Percentiles rank a stretch among this genome's conserved stretches.
These are phyloP conservation scores for Cenopis cana DNA, from an alignment of 2,888 invertebrate species.

Conservation along the genomic window DNA sequence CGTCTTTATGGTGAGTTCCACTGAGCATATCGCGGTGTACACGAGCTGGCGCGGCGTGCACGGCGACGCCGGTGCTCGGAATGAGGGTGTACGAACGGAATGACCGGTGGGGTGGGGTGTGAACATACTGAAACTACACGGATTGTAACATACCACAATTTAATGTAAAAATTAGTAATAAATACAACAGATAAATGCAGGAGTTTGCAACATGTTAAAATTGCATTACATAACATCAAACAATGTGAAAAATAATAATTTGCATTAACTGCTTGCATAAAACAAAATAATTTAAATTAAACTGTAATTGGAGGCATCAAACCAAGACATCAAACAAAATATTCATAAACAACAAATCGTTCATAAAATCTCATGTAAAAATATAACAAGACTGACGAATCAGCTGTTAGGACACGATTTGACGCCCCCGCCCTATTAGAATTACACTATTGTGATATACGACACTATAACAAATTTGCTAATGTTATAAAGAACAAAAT, in stretches of 20 bases:
- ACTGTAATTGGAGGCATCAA: constrained; percentile 84
- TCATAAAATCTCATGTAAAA: constrained; percentile 82
- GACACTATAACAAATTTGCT: constrained; percentile 85
- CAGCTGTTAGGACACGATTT: constrained; percentile 80
- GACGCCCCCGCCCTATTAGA: constrained; percentile 83
- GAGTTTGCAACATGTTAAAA: constrained; percentile 86
- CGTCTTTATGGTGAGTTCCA: constrained; percentile 6
- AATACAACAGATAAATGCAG: constrained; percentile 88
- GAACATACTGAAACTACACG: constrained; percentile 83
- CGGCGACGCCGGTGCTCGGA: constrained; percentile 3
- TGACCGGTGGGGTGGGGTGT: constrained; percentile 70
- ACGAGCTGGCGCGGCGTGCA: background rate
- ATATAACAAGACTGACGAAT: constrained; percentile 74
- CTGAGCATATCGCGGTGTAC: constrained; percentile 16
- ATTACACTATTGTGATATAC: constrained; percentile 84
- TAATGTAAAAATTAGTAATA: constrained; percentile 90
- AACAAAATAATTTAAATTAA: constrained; percentile 84
- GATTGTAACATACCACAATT: constrained; percentile 89
- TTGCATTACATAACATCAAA: constrained; percentile 86
- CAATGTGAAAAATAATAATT: constrained; percentile 83
- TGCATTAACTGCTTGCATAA: constrained; percentile 85
- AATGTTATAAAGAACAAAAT: constrained; percentile 82
- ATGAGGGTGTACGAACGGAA: constrained; percentile 49
- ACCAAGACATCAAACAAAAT: constrained; percentile 82
- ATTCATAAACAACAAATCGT: constrained; percentile 82